phyloP scores from a whole-genome alignment of 1,140 invertebrate genomes.

The Bombus breviceps region DNA sequence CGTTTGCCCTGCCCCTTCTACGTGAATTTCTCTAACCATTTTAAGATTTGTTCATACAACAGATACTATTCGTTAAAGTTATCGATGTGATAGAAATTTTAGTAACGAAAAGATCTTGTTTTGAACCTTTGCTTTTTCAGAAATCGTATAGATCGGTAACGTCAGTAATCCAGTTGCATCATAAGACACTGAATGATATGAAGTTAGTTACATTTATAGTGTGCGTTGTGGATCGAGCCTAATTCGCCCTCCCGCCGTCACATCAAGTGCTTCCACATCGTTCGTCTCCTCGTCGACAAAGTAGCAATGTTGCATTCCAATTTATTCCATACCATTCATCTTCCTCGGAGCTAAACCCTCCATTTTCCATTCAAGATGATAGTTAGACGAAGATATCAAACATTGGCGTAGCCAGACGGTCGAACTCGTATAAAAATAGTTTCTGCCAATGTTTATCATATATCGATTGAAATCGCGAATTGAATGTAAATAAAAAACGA shows the following conservation, averaged over 20 bases:
- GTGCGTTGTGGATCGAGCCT: slow-evolving; percentile 11
- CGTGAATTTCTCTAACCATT: slow-evolving; percentile 1
- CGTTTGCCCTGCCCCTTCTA: slow-evolving; percentile 10
- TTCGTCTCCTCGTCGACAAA: slow-evolving; percentile 62
- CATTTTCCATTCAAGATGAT: slow-evolving; percentile 45
- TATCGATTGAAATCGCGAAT: background rate
- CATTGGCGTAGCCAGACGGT: slow-evolving; percentile 33
- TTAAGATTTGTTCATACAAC: slow-evolving; percentile 35
- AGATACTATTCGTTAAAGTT: background rate
- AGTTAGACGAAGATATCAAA: slow-evolving; percentile 26
- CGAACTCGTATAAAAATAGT: background rate
- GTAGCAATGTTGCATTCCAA: slow-evolving; percentile 55
- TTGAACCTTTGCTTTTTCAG: background rate
- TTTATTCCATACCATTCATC: slow-evolving; percentile 58
- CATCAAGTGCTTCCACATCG: slow-evolving; percentile 41
- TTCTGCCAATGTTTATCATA: background rate
- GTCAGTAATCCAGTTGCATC: too few relatives aligned
- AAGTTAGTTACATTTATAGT: too few relatives aligned
- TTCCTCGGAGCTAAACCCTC: slow-evolving; percentile 62
- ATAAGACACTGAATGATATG: accelerated
- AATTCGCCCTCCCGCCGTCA: slow-evolving; percentile 21
- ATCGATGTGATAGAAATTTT: background rate
- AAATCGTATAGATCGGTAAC: background rate
- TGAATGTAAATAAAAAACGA: background rate
- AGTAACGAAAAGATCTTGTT: background rate